Base-by-base conservation (phyloP, 1,140 invertebrate genomes). In the Drosophila equinoxialis region DNA sequence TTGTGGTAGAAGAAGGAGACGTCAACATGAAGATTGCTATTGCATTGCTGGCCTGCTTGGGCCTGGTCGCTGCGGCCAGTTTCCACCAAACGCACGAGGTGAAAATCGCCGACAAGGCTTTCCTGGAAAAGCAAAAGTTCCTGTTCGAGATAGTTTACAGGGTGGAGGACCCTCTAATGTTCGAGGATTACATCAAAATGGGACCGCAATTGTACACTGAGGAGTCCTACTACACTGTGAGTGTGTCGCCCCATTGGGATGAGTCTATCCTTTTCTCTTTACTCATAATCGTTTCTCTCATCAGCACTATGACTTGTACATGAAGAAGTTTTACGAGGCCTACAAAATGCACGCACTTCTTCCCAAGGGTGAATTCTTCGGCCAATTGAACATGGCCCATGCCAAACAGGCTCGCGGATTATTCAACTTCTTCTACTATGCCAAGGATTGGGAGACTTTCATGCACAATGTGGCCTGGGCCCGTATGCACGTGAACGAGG, bases 371-470 rank as follows among this genome's bases (percentile, higher is more conserved):
- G 90, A 91, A 23, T 91, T 91, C 83, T 91, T 91, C n/a, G 90
- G 90, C 3, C 73, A 79, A 8, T 23, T 91, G 61, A 84, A 71
- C 1, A 77, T 77, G 70, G 8, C 63, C n/a, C 93, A 94, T 4
- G 90, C 90, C 61, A 92, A 94, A 30, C 93, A 95, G 84, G 93
- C 93, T 0, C 90, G 92, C 4, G 92, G 93, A 6, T 79, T 96
- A 1, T 94, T 93, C 82, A 85, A 94, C 37, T 65, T 95, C 33
- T 94, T 95, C 85, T 94, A 93, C 84, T 94, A 93, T 54, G 94
- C 95, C 58, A 94, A 94, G 71, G 94, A 95, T 74, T 95, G 94
- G 71, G 94, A 95, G 3, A 94, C 93, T 11, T 95, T 96, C 92
- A 94, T 93, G 91, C 93, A 94, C 67, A 94, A 93, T 1, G 94